Conservation (phyloP, 2,888 invertebrate species). For the Amphipyra berbera region DNA sequence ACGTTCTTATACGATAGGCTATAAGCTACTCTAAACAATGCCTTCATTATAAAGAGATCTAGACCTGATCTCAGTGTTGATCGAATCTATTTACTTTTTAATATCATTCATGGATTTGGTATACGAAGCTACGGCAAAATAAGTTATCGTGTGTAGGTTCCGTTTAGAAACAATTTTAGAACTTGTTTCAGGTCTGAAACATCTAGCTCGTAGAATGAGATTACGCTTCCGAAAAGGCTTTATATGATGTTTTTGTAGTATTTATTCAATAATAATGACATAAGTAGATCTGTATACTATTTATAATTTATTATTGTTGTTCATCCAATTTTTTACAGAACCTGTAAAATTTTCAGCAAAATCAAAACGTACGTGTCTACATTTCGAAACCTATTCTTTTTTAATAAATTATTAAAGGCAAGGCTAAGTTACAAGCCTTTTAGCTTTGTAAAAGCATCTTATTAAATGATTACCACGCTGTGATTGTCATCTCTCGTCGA, state of each 20-base stretch:
- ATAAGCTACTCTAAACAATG: slow-evolving; percentile 23
- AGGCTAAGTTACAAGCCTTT: slow-evolving; percentile 28
- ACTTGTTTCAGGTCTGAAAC: not conserved
- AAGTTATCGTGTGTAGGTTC: too few relatives aligned
- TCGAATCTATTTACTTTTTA: slow-evolving; percentile 3
- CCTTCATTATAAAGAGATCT: slow-evolving; percentile 17
- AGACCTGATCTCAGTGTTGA: slow-evolving; percentile 1
- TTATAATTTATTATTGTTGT: not conserved
- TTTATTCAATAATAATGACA: too few relatives aligned
- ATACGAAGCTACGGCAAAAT: too few relatives aligned
- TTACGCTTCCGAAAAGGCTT: too few relatives aligned
- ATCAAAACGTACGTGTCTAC: not conserved
- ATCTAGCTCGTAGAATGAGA: too few relatives aligned
- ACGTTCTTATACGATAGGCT: slow-evolving; percentile 3
- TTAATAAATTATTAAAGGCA: slow-evolving; percentile 8
- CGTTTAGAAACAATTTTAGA: not conserved
- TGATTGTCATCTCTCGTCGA: slow-evolving; percentile 45
- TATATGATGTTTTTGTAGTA: too few relatives aligned
- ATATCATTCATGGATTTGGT: too few relatives aligned
- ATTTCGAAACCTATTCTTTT: not conserved
- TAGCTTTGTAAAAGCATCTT: slow-evolving; percentile 32
- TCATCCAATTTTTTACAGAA: not conserved
- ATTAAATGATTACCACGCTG: slow-evolving; percentile 38
- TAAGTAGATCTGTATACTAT: too few relatives aligned
- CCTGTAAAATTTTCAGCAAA: not conserved